These are phyloP conservation scores for Lates calcarifer DNA, from an alignment of 2,113 vertebrate genomes.

Conservation along the genomic window DNA sequence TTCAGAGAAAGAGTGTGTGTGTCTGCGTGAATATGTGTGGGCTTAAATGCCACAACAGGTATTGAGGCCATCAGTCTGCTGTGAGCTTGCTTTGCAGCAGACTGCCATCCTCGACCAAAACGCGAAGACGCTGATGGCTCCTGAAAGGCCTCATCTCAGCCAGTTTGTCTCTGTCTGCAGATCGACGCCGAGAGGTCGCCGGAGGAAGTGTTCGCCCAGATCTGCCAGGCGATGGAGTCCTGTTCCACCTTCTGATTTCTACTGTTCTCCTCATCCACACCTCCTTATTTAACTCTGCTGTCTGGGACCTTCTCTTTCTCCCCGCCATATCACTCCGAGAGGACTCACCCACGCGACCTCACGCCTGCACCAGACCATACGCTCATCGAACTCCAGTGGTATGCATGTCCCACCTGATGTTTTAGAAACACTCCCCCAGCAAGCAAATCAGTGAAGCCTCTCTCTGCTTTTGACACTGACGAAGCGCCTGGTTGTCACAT, in stretches of 20 bases:
- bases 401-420: conserved; percentile 64
- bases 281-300: conserved; percentile 14
- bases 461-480: conserved; percentile 50
- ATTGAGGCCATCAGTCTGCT: conserved; percentile 39
- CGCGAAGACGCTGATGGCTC: neutral
- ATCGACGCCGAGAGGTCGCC: conserved; percentile 91
- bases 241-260: conserved; percentile 77
- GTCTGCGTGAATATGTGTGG: conserved; percentile 11
- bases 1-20: neutral
- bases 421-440: conserved; percentile 17
- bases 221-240: conserved; percentile 88
- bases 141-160: conserved; percentile 20
- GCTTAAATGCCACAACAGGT: conserved; percentile 52
- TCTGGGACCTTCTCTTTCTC: conserved; percentile 2
- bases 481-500: conserved; percentile 43
- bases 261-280: conserved; percentile 12
- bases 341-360: conserved; percentile 35
- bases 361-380: conserved; percentile 33
- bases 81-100: conserved; percentile 4
- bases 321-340: conserved; percentile 2
- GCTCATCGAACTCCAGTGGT: conserved; percentile 52
- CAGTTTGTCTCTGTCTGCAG: conserved; percentile 77
- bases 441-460: conserved; percentile 45
- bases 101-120: neutral
- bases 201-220: conserved; percentile 90